Percentiles rank a stretch among this genome's conserved stretches.
Conservation (phyloP, 2,797 vertebrate genomes). For the Poeciliopsis paucimaculata region DNA sequence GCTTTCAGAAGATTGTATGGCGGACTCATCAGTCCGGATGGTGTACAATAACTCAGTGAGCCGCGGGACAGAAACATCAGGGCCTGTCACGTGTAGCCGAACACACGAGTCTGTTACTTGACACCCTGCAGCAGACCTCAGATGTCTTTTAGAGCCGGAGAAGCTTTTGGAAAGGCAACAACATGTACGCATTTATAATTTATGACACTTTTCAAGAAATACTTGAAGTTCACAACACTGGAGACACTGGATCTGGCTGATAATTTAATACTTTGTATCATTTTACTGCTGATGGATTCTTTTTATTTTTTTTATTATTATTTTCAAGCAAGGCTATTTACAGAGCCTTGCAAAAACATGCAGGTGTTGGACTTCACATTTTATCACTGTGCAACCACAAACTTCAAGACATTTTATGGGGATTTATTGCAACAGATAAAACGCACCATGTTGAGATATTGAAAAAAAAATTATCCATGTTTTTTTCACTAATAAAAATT, state of each 20-base stretch:
- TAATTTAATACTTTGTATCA: background rate
- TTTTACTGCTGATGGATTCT: background rate
- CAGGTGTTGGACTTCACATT: background rate
- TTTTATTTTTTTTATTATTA: background rate
- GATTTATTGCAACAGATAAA: background rate
- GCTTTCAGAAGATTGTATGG: constrained; percentile 35
- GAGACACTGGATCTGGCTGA: background rate
- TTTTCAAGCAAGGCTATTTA: background rate
- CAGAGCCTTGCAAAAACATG: background rate
- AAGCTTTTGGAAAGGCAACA: constrained; percentile 22
- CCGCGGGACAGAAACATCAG: constrained; percentile 39
- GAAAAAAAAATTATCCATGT: background rate
- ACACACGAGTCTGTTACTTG: constrained; percentile 36
- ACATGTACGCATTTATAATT: constrained; percentile 23
- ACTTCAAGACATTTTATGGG: background rate
- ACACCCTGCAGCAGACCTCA: constrained; percentile 41
- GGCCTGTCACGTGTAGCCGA: constrained; percentile 50
- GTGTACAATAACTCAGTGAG: constrained; percentile 59
- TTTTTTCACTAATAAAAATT: background rate
- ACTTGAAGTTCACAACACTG: constrained; percentile 2
- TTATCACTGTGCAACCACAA: background rate
- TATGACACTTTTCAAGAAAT: background rate
- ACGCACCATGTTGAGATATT: background rate
- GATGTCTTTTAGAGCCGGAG: constrained; percentile 30
- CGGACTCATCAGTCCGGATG: constrained; percentile 42